Conservation (phyloP, 1,140 invertebrate species). For the Uloborus diversus region DNA sequence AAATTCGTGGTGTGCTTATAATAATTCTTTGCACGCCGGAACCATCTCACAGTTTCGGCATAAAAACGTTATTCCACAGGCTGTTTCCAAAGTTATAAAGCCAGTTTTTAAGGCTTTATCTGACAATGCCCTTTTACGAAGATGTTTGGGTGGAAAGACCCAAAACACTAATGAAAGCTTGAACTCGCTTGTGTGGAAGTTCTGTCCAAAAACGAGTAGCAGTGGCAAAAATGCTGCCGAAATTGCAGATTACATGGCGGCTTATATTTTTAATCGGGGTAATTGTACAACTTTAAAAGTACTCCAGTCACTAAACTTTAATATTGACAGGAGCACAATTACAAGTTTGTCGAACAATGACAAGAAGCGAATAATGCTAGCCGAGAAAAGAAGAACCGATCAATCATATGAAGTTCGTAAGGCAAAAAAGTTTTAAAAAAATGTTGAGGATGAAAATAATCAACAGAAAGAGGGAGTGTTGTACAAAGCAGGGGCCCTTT, state of each 20-base stretch:
- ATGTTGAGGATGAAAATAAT: too few relatives aligned
- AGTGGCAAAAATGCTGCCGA: neutral
- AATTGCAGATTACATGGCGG: neutral
- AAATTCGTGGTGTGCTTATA: slow-evolving; percentile 1
- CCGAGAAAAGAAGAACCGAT: too few relatives aligned
- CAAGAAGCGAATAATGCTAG: too few relatives aligned
- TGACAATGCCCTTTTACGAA: neutral
- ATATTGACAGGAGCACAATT: too few relatives aligned
- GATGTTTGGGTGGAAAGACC: slow-evolving; percentile 2
- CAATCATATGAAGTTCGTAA: too few relatives aligned
- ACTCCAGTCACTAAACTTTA: too few relatives aligned
- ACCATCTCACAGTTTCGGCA: neutral
- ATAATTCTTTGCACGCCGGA: neutral
- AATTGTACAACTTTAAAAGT: neutral
- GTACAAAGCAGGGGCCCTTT: too few relatives aligned
- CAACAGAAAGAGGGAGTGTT: too few relatives aligned
- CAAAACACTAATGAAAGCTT: slow-evolving; percentile 11
- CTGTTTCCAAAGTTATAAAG: neutral
- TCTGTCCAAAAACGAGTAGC: neutral
- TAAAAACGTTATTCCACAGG: neutral
- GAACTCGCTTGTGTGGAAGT: slow-evolving; percentile 7
- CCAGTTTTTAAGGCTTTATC: slow-evolving; percentile 12
- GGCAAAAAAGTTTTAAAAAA: too few relatives aligned
- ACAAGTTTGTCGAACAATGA: too few relatives aligned
- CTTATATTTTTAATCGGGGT: neutral